Evolutionary conservation across 2,888 invertebrate genomes (phyloP), one percentile per base, ranked within the genome.

Genomic region (Drosophila koepferae): DNA sequence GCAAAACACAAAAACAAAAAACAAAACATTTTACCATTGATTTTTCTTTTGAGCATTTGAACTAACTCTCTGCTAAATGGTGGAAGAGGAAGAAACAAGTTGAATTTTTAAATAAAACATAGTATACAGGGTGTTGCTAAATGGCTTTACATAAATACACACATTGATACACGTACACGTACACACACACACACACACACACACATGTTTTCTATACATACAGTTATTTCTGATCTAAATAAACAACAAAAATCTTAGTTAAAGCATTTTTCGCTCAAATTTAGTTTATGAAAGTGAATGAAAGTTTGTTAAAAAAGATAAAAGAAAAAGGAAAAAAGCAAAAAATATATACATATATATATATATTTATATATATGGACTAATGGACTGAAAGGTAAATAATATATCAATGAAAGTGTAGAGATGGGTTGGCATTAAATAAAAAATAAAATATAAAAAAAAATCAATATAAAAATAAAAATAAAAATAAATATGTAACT

Each of bases 41-140:
- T 74, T 83, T 78, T 40, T 65, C 70, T 46, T 65, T 54, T 54
- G 8, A 46, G 3, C 46, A 23, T 67, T 44, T 49, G 36, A 75
- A 76, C 51, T 77, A 63, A 61, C 48, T 77, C 54, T 68, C 82
- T 69, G 72, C 81, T 71, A 61, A 81, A 62, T 16, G 59, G 54
- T 31, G 40, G 20, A 64, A 59, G 64, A 64, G 20, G 28, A 62
- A 44, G 38, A 64, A 62, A 68, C 36, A 75, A 63, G 75, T 76
- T 76, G 60, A 63, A 68, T 63, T 76, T 76, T 74, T 59, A 59
- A 53, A 23, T 67, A 65, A 72, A 68, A 64, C 71, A 80, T 69
- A 78, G 74, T 86, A 86, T 86, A 89, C 85, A 86, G 86, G 88
- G 86, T 89, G 87, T 85, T 86, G 78, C 88, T 89, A 72, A 80